Evolutionary conservation across 2,797 vertebrate genomes (phyloP).

Genomic region (Podargus strigoides): DNA sequence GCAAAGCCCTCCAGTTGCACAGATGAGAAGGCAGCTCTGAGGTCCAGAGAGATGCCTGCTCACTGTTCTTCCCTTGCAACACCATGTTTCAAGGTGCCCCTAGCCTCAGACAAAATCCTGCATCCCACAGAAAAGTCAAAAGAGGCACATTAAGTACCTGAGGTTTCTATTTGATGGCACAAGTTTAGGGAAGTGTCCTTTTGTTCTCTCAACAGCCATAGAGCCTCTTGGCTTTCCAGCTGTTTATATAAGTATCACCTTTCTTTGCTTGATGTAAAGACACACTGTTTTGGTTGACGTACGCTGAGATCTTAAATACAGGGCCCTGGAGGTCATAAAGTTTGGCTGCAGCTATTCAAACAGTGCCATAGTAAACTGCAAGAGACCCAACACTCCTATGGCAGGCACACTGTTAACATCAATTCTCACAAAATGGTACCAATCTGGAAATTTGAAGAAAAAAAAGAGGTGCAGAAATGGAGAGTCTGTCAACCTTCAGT

Average conservation of each 20-base stretch:
- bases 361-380: not conserved
- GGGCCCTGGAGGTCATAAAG: not conserved
- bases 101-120: not conserved
- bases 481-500: not conserved
- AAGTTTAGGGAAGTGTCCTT: not conserved
- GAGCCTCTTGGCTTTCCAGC: not conserved
- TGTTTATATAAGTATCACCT: not conserved
- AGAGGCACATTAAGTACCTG: not conserved
- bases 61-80: not conserved
- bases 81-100: not conserved
- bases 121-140: not conserved
- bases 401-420: not conserved
- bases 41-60: not conserved
- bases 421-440: not conserved
- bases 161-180: not conserved
- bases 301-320: not conserved
- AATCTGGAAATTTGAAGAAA: not conserved
- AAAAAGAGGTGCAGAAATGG: not conserved
- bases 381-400: not conserved
- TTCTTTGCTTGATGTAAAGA: not conserved
- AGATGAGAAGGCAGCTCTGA: rapidly evolving
- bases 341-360: not conserved
- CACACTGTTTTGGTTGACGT: not conserved
- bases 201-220: not conserved
- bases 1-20: not conserved